Evolutionary conservation across 30 jellyfish, hydroid and myxozoan species (phyloP).

Genomic region (Phacellophora camtschatica): DNA sequence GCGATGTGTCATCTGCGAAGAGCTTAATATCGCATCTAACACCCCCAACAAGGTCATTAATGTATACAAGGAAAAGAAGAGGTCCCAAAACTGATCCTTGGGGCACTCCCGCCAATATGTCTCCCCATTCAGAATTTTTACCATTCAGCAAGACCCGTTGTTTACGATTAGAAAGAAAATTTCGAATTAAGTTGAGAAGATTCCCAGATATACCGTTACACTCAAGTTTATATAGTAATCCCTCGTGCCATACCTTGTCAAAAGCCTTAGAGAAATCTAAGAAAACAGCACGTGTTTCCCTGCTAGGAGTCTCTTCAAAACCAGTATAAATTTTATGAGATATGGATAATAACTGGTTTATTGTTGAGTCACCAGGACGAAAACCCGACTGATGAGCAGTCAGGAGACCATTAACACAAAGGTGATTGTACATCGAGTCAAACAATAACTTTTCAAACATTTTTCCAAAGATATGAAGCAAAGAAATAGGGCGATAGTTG

Average conservation of each 20-base stretch:
- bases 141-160: conserved; percentile 43
- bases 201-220: conserved; percentile 34
- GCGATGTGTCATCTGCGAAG: conserved; percentile 38
- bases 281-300: conserved; percentile 37
- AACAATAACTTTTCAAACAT: conserved; percentile 58
- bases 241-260: conserved; percentile 48
- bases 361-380: conserved; percentile 52
- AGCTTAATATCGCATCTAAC: conserved; percentile 2
- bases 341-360: conserved; percentile 32
- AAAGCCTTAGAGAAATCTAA: conserved; percentile 27
- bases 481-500: conserved; percentile 35
- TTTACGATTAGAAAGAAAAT: conserved; percentile 20
- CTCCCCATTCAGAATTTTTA: conserved; percentile 37
- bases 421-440: conserved; percentile 40
- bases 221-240: conserved; percentile 10
- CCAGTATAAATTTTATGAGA: conserved; percentile 29
- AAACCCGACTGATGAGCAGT: conserved; percentile 56
- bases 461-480: conserved; percentile 58
- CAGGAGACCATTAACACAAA: conserved; percentile 37
- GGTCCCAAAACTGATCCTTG: conserved; percentile 50
- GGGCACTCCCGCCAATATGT: conserved; percentile 47
- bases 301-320: conserved; percentile 29
- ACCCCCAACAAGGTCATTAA: conserved; percentile 24
- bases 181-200: background rate
- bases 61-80: conserved; percentile 24